Percentiles rank a stretch among this genome's conserved stretches.
These are phyloP conservation scores for Bufo gargarizans DNA, from an alignment of 2,113 vertebrate species.

Conservation along the genomic window DNA sequence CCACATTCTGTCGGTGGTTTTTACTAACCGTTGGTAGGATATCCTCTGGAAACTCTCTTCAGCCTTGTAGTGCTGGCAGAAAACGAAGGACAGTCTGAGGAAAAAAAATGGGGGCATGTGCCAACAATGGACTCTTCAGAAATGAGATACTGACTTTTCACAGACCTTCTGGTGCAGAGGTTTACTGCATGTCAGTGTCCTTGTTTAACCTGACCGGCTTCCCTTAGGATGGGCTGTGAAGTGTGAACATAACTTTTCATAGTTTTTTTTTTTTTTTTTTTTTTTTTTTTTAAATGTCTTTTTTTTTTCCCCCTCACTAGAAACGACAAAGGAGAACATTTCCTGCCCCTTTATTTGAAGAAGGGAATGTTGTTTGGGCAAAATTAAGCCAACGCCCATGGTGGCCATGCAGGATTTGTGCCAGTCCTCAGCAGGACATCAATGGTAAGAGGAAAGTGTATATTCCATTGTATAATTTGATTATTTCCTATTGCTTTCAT, in stretches of 20 bases:
- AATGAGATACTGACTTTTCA: too few relatives aligned
- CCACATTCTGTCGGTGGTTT: too few relatives aligned
- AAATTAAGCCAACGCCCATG: slow-evolving; percentile 95
- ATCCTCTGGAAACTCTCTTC: too few relatives aligned
- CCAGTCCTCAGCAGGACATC: slow-evolving; percentile 82
- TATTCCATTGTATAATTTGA: not conserved
- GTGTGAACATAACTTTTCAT: slow-evolving; percentile 42
- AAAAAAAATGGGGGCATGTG: too few relatives aligned
- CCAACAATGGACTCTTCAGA: too few relatives aligned
- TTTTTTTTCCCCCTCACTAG: slow-evolving; percentile 64
- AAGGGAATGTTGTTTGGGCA: slow-evolving; percentile 95
- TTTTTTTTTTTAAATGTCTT: too few relatives aligned
- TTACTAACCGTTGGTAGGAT: too few relatives aligned
- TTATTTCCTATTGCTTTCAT: too few relatives aligned
- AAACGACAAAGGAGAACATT: slow-evolving; percentile 80
- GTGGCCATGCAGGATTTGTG: slow-evolving; percentile 93
- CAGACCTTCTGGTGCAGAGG: too few relatives aligned
- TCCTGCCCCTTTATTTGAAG: slow-evolving; percentile 83
- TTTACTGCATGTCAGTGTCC: not conserved
- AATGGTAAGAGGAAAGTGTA: slow-evolving; percentile 77
- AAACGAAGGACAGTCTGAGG: too few relatives aligned
- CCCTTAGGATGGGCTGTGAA: slow-evolving; percentile 47
- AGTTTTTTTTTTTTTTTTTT: slow-evolving; percentile 66
- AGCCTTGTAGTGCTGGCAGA: too few relatives aligned
- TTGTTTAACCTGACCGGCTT: slow-evolving; percentile 43